These are phyloP conservation scores for Coelopa pilipes DNA, from an alignment of 2,888 invertebrate species.

Conservation along the genomic window DNA sequence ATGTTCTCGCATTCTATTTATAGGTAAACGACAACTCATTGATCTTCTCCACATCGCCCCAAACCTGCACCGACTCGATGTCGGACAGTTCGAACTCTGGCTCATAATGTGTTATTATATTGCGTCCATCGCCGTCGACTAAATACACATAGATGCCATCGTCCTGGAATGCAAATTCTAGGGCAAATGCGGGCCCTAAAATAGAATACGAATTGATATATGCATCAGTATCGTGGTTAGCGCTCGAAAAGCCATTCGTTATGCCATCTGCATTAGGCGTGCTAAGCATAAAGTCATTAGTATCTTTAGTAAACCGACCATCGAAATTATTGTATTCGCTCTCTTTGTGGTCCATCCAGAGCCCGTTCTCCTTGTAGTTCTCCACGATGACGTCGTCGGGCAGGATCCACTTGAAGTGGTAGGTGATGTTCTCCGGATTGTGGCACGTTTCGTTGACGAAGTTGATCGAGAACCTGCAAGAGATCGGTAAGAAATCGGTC, in stretches of 20 bases:
- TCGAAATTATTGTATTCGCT: conserved; percentile 52
- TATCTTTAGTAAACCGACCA: conserved; percentile 50
- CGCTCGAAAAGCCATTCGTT: conserved; percentile 26
- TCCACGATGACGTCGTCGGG: conserved; percentile 56
- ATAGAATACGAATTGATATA: conserved; percentile 51
- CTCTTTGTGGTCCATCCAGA: conserved; percentile 59
- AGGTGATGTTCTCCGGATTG: conserved; percentile 57
- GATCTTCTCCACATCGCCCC: conserved; percentile 64
- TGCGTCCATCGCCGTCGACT: conserved; percentile 53
- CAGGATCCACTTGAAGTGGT: conserved; percentile 62
- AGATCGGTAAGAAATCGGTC: background rate
- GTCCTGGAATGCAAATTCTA: conserved; percentile 60
- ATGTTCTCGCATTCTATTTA: conserved; percentile 3
- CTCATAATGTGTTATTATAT: conserved; percentile 56
- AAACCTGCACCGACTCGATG: conserved; percentile 62
- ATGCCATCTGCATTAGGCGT: background rate
- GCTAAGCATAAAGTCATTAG: conserved; percentile 34
- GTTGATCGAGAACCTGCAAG: conserved; percentile 64
- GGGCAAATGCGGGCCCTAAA: conserved; percentile 61
- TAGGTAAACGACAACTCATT: conserved; percentile 58
- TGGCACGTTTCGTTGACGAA: conserved; percentile 59
- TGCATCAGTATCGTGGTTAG: conserved; percentile 41
- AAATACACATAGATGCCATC: conserved; percentile 58
- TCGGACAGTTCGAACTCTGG: conserved; percentile 54
- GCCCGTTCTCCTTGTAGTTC: conserved; percentile 59